Conservation (phyloP, 2,888 invertebrate genomes). For the Blastobasis adustella region DNA sequence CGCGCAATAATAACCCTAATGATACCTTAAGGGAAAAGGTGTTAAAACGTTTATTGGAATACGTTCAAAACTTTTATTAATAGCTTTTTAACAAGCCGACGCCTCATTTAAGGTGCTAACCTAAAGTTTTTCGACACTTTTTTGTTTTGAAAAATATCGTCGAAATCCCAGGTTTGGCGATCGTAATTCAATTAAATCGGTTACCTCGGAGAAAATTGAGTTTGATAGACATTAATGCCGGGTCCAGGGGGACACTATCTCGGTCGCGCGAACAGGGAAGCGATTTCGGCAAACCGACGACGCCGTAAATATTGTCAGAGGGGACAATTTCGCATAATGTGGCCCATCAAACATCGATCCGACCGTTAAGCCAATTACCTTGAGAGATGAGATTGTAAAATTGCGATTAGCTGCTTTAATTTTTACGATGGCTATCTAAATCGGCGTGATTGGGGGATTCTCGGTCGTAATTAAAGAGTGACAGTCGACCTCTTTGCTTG, state of each 20-base stretch:
- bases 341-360: slow-evolving; percentile 7
- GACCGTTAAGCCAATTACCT: slow-evolving; percentile 10
- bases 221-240: slow-evolving; percentile 29
- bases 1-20: slow-evolving; percentile 60
- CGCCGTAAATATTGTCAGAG: slow-evolving; percentile 13
- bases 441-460: slow-evolving; percentile 1
- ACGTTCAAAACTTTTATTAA: slow-evolving; percentile 65
- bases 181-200: slow-evolving; percentile 31
- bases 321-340: slow-evolving; percentile 18
- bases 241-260: slow-evolving; percentile 11
- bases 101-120: slow-evolving; percentile 53
- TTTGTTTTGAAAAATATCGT: slow-evolving; percentile 12
- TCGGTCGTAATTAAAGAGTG: slow-evolving; percentile 5
- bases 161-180: slow-evolving; percentile 15
- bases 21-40: slow-evolving; percentile 69
- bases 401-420: slow-evolving; percentile 18
- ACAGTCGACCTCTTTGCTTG: slow-evolving; percentile 8
- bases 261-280: slow-evolving; percentile 8
- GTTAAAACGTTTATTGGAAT: slow-evolving; percentile 74
- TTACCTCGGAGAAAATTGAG: slow-evolving; percentile 18
- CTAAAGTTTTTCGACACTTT: slow-evolving; percentile 33
- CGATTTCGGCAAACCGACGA: slow-evolving; percentile 13
- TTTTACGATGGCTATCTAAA: slow-evolving; percentile 5
- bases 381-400: slow-evolving; percentile 6
- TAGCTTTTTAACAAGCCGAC: slow-evolving; percentile 71